These are phyloP conservation scores for Turdus rufiventris DNA, from an alignment of 2,113 vertebrate genomes.

Conservation along the genomic window DNA sequence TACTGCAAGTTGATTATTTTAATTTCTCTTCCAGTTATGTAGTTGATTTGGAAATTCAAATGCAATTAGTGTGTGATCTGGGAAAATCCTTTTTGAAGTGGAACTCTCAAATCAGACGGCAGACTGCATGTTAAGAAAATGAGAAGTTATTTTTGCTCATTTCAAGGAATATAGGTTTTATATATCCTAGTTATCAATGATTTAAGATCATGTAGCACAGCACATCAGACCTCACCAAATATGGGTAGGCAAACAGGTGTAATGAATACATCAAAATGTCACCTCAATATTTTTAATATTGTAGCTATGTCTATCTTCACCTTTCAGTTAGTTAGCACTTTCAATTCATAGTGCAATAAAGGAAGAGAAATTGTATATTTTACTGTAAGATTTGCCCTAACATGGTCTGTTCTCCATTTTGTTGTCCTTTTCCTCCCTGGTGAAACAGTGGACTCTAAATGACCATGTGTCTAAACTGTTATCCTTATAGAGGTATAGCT, in stretches of 20 bases:
- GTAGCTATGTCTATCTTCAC: background rate
- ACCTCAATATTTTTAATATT: background rate
- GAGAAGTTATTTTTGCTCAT: background rate
- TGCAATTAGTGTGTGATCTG: background rate
- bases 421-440: background rate
- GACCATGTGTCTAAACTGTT: constrained; percentile 54
- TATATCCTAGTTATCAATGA: background rate
- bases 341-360: background rate
- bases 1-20: background rate
- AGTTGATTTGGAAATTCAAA: background rate
- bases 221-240: background rate
- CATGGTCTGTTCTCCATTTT: background rate
- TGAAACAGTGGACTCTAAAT: constrained; percentile 59
- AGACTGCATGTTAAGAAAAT: background rate
- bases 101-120: background rate
- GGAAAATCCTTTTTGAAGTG: background rate
- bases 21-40: background rate
- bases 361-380: background rate
- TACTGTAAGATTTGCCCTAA: background rate
- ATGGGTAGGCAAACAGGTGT: background rate
- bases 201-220: background rate
- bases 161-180: background rate
- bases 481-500: background rate
- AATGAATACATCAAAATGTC: background rate
- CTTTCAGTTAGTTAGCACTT: background rate